These are phyloP conservation scores for Oikopleura dioica DNA, from an alignment of 23 tunicate genomes.

Conservation along the genomic window DNA sequence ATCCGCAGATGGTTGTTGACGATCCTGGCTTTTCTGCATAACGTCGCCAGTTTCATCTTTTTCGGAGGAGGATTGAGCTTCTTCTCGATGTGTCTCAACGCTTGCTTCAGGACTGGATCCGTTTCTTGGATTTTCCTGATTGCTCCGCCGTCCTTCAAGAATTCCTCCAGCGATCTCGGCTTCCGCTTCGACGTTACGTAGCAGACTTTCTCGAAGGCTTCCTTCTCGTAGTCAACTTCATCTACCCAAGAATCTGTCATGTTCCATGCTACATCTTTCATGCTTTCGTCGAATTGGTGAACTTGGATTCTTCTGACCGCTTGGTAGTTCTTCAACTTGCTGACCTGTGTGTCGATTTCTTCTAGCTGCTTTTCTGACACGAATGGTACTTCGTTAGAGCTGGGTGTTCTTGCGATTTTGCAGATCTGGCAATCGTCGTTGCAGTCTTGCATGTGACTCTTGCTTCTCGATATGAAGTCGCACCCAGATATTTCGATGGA, in stretches of 20 bases:
- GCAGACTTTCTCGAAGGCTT: too few relatives aligned
- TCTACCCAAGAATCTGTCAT: background rate
- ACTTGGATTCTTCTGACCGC: too few relatives aligned
- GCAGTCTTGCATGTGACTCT: background rate
- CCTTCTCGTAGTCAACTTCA: too few relatives aligned
- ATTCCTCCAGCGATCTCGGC: too few relatives aligned
- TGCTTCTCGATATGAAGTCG: background rate
- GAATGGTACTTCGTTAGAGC: background rate
- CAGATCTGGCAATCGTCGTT: background rate
- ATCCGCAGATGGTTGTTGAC: background rate
- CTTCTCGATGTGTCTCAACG: background rate
- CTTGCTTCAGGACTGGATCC: background rate
- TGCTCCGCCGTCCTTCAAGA: background rate
- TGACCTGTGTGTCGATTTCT: too few relatives aligned
- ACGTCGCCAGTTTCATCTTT: background rate
- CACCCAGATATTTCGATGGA: background rate
- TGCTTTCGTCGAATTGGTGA: too few relatives aligned
- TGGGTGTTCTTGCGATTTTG: background rate
- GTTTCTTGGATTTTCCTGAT: background rate
- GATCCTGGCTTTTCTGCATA: background rate
- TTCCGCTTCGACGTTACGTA: too few relatives aligned
- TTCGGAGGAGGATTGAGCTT: background rate
- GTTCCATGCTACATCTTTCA: too few relatives aligned
- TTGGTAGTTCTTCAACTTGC: background rate
- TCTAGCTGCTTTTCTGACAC: too few relatives aligned